These are phyloP conservation scores for Sylvia borin DNA, from an alignment of 2,797 vertebrate species.

Conservation along the genomic window DNA sequence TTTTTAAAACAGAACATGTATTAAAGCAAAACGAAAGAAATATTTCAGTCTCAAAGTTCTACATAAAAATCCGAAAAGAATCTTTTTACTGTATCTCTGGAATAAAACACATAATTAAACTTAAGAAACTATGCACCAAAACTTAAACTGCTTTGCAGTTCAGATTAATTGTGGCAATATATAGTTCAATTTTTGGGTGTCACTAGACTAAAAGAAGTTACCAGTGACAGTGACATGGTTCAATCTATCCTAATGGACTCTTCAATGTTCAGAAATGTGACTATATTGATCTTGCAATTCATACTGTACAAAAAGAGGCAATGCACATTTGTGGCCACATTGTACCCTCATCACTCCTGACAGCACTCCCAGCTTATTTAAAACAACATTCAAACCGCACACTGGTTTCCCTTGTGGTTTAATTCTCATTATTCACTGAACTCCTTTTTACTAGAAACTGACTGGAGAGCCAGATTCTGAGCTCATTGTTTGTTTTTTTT, in stretches of 20 bases:
- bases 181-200: background rate
- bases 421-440: slow-evolving; percentile 63
- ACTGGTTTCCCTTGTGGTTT: slow-evolving; percentile 55
- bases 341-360: slow-evolving; percentile 29
- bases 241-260: slow-evolving; percentile 6
- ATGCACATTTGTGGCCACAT: background rate
- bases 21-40: background rate
- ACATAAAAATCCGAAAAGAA: background rate
- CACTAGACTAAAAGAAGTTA: background rate
- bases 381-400: slow-evolving; percentile 46
- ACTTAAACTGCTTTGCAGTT: background rate
- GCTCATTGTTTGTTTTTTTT: slow-evolving; percentile 70
- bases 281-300: background rate
- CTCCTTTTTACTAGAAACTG: slow-evolving; percentile 69
- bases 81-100: background rate
- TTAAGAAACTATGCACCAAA: background rate
- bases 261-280: background rate
- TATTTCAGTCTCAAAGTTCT: background rate
- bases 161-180: background rate
- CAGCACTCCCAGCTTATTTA: slow-evolving; percentile 52
- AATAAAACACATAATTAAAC: background rate
- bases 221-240: background rate
- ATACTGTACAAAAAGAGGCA: background rate
- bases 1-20: background rate
- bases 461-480: slow-evolving; percentile 71